These are phyloP conservation scores for Eptatretus burgeri DNA, from an alignment of 2,113 vertebrate species.

Conservation along the genomic window DNA sequence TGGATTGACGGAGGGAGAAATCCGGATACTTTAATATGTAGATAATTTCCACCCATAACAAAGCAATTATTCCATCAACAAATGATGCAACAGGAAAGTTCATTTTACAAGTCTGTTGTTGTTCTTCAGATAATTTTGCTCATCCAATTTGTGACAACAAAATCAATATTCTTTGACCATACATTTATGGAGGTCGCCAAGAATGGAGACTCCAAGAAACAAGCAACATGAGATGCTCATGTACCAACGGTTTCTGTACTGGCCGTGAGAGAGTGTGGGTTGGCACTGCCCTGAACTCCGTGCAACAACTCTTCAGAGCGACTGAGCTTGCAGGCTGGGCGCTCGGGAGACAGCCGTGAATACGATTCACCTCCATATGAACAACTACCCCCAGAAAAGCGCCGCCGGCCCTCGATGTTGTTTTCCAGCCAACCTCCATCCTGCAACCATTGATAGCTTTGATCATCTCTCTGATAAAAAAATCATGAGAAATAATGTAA, in stretches of 20 bases:
- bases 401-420: constrained; percentile 13
- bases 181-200: no score
- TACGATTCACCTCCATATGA: constrained; percentile 71
- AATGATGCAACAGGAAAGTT: no score
- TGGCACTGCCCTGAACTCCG: constrained; percentile 71
- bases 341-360: constrained; percentile 48
- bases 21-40: no score
- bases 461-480: neutral
- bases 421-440: neutral
- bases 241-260: constrained; percentile 93
- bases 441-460: neutral
- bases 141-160: no score
- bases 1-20: no score
- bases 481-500: neutral
- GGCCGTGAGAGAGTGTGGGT: constrained; percentile 86
- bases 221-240: neutral
- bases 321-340: constrained; percentile 85
- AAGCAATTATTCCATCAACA: no score
- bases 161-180: no score
- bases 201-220: no score
- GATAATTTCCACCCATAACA: no score
- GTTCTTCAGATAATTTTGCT: no score
- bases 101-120: no score
- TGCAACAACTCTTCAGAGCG: constrained; percentile 84
- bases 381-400: constrained; percentile 72